Evolutionary conservation across 2,113 vertebrate genomes (phyloP).

Genomic region (Atrichornis clamosus): DNA sequence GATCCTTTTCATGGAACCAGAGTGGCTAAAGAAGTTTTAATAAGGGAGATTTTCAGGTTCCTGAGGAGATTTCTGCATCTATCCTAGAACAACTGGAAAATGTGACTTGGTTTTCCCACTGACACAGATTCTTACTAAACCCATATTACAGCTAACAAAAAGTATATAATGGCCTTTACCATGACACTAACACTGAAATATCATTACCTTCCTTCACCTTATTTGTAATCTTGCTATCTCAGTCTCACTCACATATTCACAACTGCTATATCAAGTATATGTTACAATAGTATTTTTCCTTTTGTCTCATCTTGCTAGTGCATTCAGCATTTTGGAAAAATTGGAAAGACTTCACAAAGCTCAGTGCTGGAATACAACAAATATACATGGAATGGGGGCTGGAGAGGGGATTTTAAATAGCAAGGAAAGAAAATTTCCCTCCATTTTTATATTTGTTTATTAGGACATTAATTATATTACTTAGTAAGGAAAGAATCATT

Average conservation of each 20-base stretch:
- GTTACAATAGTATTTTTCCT: background rate
- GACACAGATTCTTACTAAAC: background rate
- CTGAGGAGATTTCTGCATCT: background rate
- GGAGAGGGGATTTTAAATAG: background rate
- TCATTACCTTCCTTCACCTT: background rate
- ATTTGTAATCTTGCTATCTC: background rate
- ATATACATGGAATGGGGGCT: background rate
- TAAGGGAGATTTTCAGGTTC: background rate
- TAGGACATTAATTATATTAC: constrained; percentile 9
- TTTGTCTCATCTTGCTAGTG: background rate
- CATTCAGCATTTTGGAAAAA: background rate
- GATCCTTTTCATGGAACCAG: background rate
- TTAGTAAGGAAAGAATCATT: background rate
- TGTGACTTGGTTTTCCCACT: rapidly evolving
- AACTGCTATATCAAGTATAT: background rate
- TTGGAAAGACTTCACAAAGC: background rate
- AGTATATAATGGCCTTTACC: background rate
- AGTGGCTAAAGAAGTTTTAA: background rate
- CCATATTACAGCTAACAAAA: background rate
- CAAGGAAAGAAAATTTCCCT: background rate
- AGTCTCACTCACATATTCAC: background rate
- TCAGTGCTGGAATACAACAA: background rate
- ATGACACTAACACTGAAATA: background rate
- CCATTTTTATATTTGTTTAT: background rate
- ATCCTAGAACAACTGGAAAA: background rate